phyloP scores from a whole-genome alignment of 2,888 invertebrate species.

The Lottia scabra region DNA sequence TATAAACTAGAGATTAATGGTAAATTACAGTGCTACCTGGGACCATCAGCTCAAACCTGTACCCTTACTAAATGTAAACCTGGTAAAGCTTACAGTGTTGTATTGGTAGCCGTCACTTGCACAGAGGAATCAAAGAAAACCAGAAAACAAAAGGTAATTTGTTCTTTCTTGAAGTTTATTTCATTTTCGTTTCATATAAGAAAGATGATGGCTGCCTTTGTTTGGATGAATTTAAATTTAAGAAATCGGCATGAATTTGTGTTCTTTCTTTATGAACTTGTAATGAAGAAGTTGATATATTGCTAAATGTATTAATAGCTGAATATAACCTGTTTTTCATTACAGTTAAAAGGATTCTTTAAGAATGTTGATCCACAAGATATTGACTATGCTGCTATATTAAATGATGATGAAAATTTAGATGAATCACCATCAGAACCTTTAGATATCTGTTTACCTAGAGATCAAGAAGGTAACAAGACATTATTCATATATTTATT shows the following conservation, averaged over 20 bases:
- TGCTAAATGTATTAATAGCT: too few relatives aligned
- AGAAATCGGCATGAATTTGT: too few relatives aligned
- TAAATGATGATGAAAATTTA: slow-evolving; percentile 61
- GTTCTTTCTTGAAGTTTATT: background rate
- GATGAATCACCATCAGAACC: slow-evolving; percentile 66
- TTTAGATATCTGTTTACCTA: slow-evolving; percentile 58
- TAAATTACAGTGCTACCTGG: slow-evolving; percentile 63
- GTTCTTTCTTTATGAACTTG: too few relatives aligned
- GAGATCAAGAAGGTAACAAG: slow-evolving; percentile 54
- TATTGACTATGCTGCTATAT: slow-evolving; percentile 49
- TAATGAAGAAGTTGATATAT: too few relatives aligned
- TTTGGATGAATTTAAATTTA: too few relatives aligned
- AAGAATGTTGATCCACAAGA: slow-evolving; percentile 51
- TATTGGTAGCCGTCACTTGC: slow-evolving; percentile 66
- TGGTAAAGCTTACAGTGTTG: slow-evolving; percentile 65
- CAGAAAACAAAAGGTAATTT: slow-evolving; percentile 51
- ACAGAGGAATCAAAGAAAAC: slow-evolving; percentile 64
- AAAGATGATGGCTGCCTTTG: too few relatives aligned
- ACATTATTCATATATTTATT: background rate
- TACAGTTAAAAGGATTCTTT: slow-evolving; percentile 55
- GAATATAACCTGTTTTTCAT: background rate
- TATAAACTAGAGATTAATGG: slow-evolving; percentile 68
- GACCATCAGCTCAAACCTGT: slow-evolving; percentile 64
- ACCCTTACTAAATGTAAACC: slow-evolving; percentile 68
- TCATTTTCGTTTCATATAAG: too few relatives aligned